Conservation (phyloP, 2,113 vertebrate species). For the Trogon surrucura region DNA sequence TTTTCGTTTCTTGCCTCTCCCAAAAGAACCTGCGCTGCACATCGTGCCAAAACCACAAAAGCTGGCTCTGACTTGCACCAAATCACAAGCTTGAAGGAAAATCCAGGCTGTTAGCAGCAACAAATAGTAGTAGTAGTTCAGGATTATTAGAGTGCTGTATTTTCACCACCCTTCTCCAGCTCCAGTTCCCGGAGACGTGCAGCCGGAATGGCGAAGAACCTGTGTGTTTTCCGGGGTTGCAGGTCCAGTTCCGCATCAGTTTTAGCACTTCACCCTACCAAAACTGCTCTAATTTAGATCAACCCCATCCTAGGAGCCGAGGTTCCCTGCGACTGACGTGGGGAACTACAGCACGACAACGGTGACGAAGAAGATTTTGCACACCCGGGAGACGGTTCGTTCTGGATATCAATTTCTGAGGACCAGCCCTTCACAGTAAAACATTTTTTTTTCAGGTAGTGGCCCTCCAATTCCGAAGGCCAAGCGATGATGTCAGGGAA, state of each 20-base stretch:
- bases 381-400: background rate
- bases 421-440: background rate
- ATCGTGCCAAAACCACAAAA: slow-evolving; percentile 62
- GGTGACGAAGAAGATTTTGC: background rate
- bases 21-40: slow-evolving; percentile 40
- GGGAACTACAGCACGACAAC: background rate
- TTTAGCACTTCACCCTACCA: background rate
- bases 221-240: background rate
- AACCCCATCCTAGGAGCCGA: background rate
- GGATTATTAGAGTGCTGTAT: background rate
- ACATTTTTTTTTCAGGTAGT: background rate
- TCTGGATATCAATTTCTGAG: background rate
- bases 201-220: background rate
- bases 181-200: background rate
- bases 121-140: slow-evolving; percentile 31
- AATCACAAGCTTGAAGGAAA: slow-evolving; percentile 42
- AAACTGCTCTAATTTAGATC: background rate
- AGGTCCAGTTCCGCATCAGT: background rate
- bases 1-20: slow-evolving; percentile 54
- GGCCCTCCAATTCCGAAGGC: background rate
- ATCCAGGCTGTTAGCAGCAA: slow-evolving; percentile 24
- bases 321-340: background rate
- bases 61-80: slow-evolving; percentile 60
- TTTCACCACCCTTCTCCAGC: background rate
- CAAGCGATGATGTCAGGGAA: slow-evolving; percentile 3